Evolutionary conservation across 2,888 invertebrate species (phyloP), one percentile per base, ranked within the genome.

Genomic region (Linyphia triangularis): DNA sequence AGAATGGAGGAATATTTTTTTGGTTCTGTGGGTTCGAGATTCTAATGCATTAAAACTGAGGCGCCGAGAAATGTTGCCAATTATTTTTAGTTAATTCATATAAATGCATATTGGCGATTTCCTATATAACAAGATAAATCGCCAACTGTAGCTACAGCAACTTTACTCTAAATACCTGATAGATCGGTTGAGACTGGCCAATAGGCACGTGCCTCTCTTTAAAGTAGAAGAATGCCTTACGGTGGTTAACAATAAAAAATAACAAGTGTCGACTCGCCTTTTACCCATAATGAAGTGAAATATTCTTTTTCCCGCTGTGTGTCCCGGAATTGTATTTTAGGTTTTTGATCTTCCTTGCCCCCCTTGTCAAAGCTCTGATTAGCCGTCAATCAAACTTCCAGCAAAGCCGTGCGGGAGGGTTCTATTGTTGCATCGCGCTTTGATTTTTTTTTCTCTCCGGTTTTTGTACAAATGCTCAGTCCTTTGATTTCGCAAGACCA

Each of bases 111-210:
- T n/a, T n/a, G n/a, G n/a, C n/a, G n/a, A n/a, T n/a, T n/a, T n/a
- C n/a, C n/a, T n/a, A n/a, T n/a, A n/a, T n/a, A n/a, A 13, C 13
- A 51, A 13, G 63, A 77, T 77, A 59, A 77, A 77, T 37, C 13
- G 77, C 77, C 77, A 77, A 77, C 37, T 37, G 16, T 37, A 40
- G 77, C 26, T 16, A 24, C 37, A 19, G 1, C 13, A 19, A 19
- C 26, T 57, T 13, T 24, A 61, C 59, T 22, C 67, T 19, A 22
- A 22, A 9, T 40, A 77, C 61, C 9, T 37, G 37, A 72, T 9
- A 61, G 26, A 33, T 61, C 16, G n/a, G 61, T 24, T 24, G 33
- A 22, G 16, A 61, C 33, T 61, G 26, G 28, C 61, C 77, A 24
- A 61, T 22, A 9, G 37, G 40, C 77, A 61, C 61, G 77, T 37